phyloP scores from a whole-genome alignment of 2,797 vertebrate species.

The Alfaro cultratus region DNA sequence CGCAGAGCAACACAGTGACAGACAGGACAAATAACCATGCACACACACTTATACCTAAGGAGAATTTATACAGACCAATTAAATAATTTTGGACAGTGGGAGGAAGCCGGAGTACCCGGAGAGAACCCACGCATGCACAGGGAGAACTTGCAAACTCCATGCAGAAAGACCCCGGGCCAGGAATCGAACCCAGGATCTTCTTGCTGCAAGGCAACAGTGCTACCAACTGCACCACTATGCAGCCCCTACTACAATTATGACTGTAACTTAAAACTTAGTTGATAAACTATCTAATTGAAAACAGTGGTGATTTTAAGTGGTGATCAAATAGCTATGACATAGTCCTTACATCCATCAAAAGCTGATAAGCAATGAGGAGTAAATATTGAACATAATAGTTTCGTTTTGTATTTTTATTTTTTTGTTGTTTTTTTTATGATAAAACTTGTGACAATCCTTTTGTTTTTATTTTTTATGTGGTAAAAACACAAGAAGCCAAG shows the following conservation, averaged over 20 bases:
- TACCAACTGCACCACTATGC: no score
- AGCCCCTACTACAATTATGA: neutral
- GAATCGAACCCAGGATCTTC: no score
- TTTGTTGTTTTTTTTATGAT: neutral
- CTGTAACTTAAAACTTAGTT: neutral
- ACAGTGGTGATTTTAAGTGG: neutral
- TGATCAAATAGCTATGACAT: neutral
- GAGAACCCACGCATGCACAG: no score
- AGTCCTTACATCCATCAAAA: neutral
- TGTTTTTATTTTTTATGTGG: neutral
- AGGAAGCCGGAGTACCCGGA: no score
- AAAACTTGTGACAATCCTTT: neutral
- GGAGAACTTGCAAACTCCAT: no score
- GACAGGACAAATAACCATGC: no score
- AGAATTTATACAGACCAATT: no score
- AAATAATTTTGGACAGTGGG: no score
- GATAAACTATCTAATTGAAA: neutral
- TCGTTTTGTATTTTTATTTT: neutral
- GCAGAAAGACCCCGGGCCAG: no score
- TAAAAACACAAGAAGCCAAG: slow-evolving; percentile 9
- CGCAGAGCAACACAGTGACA: no score
- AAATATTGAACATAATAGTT: neutral
- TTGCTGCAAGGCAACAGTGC: no score
- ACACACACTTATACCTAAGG: no score
- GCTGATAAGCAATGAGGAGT: neutral